phyloP scores from a whole-genome alignment of 2,113 vertebrate species.

The Corythaixoides concolor region DNA sequence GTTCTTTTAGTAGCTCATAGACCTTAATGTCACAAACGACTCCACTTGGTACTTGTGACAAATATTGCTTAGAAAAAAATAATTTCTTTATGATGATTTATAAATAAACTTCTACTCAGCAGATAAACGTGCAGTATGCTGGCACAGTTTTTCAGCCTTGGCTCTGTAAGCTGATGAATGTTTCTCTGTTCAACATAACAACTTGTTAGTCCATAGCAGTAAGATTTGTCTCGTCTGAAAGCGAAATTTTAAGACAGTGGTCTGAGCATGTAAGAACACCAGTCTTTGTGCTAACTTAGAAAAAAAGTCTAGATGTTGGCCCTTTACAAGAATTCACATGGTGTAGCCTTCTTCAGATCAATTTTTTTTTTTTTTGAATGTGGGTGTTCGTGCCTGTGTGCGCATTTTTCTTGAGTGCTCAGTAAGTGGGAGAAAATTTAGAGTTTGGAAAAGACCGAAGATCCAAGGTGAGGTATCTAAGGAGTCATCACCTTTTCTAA shows the following conservation, averaged over 20 bases:
- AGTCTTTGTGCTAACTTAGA: background rate
- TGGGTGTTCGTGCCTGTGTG: rapidly evolving
- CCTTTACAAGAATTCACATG: background rate
- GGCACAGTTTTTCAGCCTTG: background rate
- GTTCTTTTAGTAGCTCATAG: background rate
- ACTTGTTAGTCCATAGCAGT: background rate
- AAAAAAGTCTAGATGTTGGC: background rate
- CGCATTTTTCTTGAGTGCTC: background rate
- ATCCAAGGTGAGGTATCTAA: background rate
- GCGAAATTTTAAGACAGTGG: background rate
- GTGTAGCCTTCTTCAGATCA: background rate
- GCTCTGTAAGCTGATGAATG: background rate
- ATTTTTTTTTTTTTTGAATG: background rate
- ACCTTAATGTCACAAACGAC: background rate
- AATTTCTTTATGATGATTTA: background rate
- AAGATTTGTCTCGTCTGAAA: background rate
- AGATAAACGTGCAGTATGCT: background rate
- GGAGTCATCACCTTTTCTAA: background rate
- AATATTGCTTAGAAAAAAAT: background rate
- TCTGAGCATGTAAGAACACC: background rate
- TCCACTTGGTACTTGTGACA: background rate
- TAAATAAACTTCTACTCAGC: background rate
- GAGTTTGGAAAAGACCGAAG: background rate
- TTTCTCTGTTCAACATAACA: background rate
- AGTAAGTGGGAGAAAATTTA: background rate